A percentile compares a stretch with the other conserved stretches of the same genome.
phyloP scores from a whole-genome alignment of 2,797 vertebrate genomes.

The Gymnodraco acuticeps region DNA sequence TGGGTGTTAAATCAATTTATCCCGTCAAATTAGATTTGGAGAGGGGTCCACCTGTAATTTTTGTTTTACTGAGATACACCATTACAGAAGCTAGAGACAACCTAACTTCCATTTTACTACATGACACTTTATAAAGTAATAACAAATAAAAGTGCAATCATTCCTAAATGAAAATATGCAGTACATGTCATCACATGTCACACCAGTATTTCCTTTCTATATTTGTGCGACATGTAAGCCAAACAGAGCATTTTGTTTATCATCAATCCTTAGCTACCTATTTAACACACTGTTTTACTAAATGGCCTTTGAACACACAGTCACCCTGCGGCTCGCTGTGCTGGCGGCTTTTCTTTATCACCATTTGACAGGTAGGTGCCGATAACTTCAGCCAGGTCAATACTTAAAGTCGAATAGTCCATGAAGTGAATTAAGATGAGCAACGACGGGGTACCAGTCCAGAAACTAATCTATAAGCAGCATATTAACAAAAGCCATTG shows the following conservation, averaged over 20 bases:
- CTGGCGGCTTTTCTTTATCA: constrained; percentile 31
- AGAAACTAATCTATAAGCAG: constrained; percentile 44
- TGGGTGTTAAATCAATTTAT: neutral
- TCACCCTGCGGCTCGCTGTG: constrained; percentile 18
- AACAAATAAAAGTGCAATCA: neutral
- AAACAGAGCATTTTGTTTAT: neutral
- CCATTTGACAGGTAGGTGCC: constrained; percentile 29
- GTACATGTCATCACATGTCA: neutral
- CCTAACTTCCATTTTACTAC: neutral
- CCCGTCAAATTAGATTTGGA: neutral
- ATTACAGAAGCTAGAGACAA: neutral
- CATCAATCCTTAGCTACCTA: constrained; percentile 9
- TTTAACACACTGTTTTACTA: constrained; percentile 18
- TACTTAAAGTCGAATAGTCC: constrained; percentile 32
- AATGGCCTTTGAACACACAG: constrained; percentile 26
- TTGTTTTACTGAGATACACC: neutral
- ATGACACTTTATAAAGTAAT: neutral
- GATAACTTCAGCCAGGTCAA: constrained; percentile 44
- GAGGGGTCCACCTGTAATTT: neutral
- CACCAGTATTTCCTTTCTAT: neutral
- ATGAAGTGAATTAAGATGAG: constrained; percentile 54
- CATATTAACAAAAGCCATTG: constrained; percentile 43
- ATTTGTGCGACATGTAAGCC: neutral
- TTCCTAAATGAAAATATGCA: neutral
- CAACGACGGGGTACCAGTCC: constrained; percentile 6